Percentiles rank a stretch among this genome's conserved stretches.
Evolutionary conservation across 2,888 invertebrate species (phyloP).

Genomic region (Hoplodrina ambigua): DNA sequence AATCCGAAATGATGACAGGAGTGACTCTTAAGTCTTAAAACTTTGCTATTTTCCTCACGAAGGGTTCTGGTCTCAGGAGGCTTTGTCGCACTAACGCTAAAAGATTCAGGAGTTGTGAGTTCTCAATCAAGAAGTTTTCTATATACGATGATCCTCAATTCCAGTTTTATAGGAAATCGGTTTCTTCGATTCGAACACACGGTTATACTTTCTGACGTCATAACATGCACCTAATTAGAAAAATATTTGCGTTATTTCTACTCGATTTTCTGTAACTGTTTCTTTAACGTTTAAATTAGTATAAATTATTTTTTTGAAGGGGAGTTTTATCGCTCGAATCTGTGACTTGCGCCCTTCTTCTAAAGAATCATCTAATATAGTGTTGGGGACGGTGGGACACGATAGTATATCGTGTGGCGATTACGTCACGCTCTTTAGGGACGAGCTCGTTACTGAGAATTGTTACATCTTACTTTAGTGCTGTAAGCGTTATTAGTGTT

Average conservation of each 20-base stretch:
- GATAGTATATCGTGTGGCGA: conserved; percentile 68
- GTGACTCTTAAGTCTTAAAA: conserved; percentile 66
- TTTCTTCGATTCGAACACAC: conserved; percentile 27
- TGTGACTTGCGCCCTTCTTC: conserved; percentile 55
- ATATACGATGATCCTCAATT: conserved; percentile 31
- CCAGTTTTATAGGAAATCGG: conserved; percentile 32
- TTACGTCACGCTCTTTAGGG: conserved; percentile 66
- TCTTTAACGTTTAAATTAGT: not conserved
- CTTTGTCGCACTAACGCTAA: conserved; percentile 64
- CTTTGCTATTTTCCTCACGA: conserved; percentile 67
- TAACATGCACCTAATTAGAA: not conserved
- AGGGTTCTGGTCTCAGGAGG: conserved; percentile 65
- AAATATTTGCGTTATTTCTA: not conserved
- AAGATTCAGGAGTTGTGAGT: conserved; percentile 68
- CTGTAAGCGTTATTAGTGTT: conserved; percentile 67
- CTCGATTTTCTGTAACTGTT: not conserved
- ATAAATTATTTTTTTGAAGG: not conserved
- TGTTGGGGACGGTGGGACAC: conserved; percentile 59
- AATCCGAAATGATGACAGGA: conserved; percentile 66
- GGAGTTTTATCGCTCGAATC: conserved; percentile 27
- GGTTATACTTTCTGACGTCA: conserved; percentile 35
- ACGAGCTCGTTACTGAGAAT: conserved; percentile 67
- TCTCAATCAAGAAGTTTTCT: conserved; percentile 66
- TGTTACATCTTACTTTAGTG: conserved; percentile 69
- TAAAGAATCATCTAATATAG: conserved; percentile 70